Percentiles rank a stretch among this genome's conserved stretches.
These are phyloP conservation scores for Thripadectes ignobilis DNA, from an alignment of 2,797 vertebrate species.

Conservation along the genomic window DNA sequence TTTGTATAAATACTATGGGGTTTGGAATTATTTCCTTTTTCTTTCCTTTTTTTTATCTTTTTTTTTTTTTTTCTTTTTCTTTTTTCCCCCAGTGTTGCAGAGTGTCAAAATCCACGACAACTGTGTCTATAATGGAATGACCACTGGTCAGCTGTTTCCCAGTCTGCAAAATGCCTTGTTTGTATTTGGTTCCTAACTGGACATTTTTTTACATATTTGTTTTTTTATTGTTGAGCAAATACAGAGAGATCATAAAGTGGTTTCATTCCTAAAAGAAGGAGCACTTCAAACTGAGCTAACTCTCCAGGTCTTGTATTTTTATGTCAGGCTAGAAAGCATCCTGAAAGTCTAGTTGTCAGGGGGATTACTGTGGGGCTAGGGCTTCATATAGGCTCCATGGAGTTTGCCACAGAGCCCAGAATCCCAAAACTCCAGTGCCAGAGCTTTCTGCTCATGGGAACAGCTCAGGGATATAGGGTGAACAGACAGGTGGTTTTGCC, in stretches of 20 bases:
- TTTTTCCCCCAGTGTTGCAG: accelerated
- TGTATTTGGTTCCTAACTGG: background rate
- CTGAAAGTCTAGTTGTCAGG: background rate
- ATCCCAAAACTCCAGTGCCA: background rate
- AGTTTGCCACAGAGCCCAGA: background rate
- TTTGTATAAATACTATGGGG: background rate
- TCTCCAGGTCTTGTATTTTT: background rate
- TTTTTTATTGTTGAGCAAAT: background rate
- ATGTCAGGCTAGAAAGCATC: background rate
- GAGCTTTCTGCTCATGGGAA: background rate
- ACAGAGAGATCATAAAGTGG: background rate
- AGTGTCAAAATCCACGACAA: background rate
- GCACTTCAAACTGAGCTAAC: background rate
- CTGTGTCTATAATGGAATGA: background rate
- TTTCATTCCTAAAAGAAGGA: background rate
- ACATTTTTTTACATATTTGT: background rate
- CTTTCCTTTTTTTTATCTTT: accelerated
- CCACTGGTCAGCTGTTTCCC: background rate
- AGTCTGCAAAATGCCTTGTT: background rate
- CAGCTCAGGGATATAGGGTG: background rate
- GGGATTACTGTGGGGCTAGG: background rate
- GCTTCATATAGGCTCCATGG: background rate
- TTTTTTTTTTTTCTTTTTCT: too few relatives aligned
- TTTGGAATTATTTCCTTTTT: background rate
- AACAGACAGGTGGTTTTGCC: background rate